phyloP scores from a whole-genome alignment of 2,888 invertebrate genomes.

The Tiliacea citrago region DNA sequence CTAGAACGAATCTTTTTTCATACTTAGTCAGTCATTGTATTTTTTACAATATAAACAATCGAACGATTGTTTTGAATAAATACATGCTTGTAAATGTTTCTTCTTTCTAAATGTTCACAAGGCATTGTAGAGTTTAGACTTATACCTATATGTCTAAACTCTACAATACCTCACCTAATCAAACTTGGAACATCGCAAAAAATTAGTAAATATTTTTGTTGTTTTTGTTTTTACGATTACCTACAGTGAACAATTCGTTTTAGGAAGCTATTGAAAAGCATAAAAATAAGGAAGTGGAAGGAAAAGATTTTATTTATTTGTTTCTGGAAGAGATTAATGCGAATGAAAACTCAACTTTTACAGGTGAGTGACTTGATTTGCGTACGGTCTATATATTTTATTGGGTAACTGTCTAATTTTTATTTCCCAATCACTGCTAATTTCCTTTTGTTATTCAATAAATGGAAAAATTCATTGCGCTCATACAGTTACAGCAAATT shows the following conservation, averaged over 20 bases:
- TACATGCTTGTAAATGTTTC: neutral
- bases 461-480: neutral
- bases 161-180: neutral
- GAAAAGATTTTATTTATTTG: constrained; percentile 91
- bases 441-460: neutral
- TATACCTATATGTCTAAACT: constrained; percentile 17
- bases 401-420: neutral
- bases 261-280: constrained; percentile 90
- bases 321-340: constrained; percentile 91
- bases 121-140: too few species aligned
- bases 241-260: constrained; percentile 25
- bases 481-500: neutral
- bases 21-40: neutral
- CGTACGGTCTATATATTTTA: neutral
- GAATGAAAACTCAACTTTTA: constrained; percentile 78
- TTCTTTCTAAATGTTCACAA: too few species aligned
- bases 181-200: neutral
- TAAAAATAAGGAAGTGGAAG: constrained; percentile 79
- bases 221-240: constrained; percentile 17
- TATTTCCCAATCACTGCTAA: neutral
- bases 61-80: neutral
- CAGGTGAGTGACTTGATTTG: constrained; percentile 69
- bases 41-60: neutral
- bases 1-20: neutral
- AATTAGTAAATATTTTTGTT: neutral